These are phyloP conservation scores for Ethmia dodecea DNA, from an alignment of 2,888 invertebrate genomes.

Conservation along the genomic window DNA sequence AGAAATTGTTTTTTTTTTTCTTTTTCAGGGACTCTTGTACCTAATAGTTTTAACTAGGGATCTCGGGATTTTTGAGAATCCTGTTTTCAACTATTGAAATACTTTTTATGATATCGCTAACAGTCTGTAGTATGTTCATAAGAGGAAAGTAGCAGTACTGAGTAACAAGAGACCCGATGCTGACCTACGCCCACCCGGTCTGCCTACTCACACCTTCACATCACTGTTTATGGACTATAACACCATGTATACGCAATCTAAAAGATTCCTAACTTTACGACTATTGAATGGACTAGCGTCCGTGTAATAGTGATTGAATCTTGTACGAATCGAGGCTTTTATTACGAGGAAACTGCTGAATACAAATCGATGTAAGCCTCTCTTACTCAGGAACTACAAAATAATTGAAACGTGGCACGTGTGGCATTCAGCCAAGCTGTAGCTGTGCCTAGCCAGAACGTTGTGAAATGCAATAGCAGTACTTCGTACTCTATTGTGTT, in stretches of 20 bases:
- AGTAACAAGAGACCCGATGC: too few relatives aligned
- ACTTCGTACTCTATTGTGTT: constrained; percentile 10
- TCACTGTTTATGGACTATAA: constrained; percentile 45
- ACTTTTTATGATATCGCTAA: too few relatives aligned
- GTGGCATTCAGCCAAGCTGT: constrained; percentile 46
- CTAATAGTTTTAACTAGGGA: too few relatives aligned
- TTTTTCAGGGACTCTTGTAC: too few relatives aligned
- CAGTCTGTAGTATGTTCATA: too few relatives aligned
- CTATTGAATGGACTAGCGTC: constrained; percentile 32
- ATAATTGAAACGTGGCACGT: constrained; percentile 51
- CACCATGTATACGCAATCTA: constrained; percentile 50
- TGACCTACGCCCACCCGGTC: constrained; percentile 35
- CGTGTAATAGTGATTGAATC: constrained; percentile 40
- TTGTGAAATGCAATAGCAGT: constrained; percentile 21
- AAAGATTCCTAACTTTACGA: constrained; percentile 52
- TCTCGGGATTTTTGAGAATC: too few relatives aligned
- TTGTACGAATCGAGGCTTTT: constrained; percentile 29
- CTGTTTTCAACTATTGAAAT: too few relatives aligned
- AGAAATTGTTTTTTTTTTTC: too few relatives aligned
- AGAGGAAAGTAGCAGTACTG: too few relatives aligned
- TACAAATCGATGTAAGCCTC: constrained; percentile 28
- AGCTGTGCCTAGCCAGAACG: constrained; percentile 1
- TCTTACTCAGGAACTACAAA: constrained; percentile 25
- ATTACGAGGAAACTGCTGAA: constrained; percentile 33
- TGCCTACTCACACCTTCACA: constrained; percentile 35